Evolutionary conservation across 2,888 invertebrate genomes (phyloP).

Genomic region (Drosophila meridiana): DNA sequence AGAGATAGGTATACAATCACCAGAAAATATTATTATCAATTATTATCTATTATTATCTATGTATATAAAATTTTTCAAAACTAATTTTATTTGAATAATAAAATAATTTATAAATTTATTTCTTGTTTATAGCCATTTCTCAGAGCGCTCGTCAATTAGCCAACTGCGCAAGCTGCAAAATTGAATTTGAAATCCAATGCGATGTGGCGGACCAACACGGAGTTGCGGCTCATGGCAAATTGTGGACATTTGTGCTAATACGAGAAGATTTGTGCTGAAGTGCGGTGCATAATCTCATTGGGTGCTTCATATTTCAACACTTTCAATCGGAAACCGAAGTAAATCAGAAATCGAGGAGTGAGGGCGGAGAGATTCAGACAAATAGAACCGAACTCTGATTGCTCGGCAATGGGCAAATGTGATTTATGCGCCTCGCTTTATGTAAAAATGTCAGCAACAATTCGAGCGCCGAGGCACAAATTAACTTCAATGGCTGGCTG

Average conservation of each 20-base stretch:
- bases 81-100: no score
- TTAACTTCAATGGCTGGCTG: constrained; percentile 58
- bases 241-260: constrained; percentile 76
- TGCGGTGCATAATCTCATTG: constrained; percentile 52
- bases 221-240: constrained; percentile 45
- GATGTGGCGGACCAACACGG: constrained; percentile 13
- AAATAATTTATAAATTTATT: not conserved
- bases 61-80: no score
- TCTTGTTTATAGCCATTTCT: not conserved
- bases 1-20: no score
- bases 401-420: constrained; percentile 79
- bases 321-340: constrained; percentile 43
- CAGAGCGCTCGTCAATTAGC: constrained; percentile 30
- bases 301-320: constrained; percentile 65
- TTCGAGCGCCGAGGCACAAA: constrained; percentile 71
- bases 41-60: no score
- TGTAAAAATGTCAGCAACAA: constrained; percentile 81
- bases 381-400: constrained; percentile 72
- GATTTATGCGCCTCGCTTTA: constrained; percentile 77
- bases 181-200: constrained; percentile 65
- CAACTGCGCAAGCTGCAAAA: constrained; percentile 43
- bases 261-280: constrained; percentile 23
- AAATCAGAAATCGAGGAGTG: constrained; percentile 21
- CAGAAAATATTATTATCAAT: no score
- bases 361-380: not conserved